phyloP scores from a whole-genome alignment of 1,140 invertebrate species.

The Megalonaias nervosa region DNA sequence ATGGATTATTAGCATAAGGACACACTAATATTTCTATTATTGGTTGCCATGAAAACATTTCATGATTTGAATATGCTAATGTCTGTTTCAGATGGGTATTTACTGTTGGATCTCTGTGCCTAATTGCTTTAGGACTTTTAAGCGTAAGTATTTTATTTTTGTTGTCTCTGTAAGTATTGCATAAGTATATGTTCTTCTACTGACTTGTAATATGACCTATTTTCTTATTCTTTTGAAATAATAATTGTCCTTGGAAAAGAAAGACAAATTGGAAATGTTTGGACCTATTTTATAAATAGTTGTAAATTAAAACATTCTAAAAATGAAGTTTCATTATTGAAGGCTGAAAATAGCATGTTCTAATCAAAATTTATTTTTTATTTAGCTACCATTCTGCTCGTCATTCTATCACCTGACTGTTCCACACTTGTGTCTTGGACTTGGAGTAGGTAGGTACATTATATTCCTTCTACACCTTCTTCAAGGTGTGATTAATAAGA shows the following conservation, averaged over 20 bases:
- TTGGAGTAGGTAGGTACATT: conserved; percentile 77
- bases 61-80: no score
- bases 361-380: conserved; percentile 29
- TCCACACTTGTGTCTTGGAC: conserved; percentile 95
- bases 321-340: background rate
- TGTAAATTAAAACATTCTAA: background rate
- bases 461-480: background rate
- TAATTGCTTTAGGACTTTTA: conserved; percentile 94
- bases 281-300: background rate
- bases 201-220: no score
- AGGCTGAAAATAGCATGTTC: background rate
- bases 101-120: conserved; percentile 89
- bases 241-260: no score
- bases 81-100: conserved; percentile 82
- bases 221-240: no score
- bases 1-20: no score
- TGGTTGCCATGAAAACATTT: no score
- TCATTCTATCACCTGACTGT: conserved; percentile 91
- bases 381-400: conserved; percentile 91
- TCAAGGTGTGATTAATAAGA: no score
- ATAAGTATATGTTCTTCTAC: background rate
- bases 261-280: no score
- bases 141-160: conserved; percentile 68
- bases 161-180: background rate
- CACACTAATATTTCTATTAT: no score